Evolutionary conservation across 2,888 invertebrate genomes (phyloP).

Genomic region (Heliconius ismenius): DNA sequence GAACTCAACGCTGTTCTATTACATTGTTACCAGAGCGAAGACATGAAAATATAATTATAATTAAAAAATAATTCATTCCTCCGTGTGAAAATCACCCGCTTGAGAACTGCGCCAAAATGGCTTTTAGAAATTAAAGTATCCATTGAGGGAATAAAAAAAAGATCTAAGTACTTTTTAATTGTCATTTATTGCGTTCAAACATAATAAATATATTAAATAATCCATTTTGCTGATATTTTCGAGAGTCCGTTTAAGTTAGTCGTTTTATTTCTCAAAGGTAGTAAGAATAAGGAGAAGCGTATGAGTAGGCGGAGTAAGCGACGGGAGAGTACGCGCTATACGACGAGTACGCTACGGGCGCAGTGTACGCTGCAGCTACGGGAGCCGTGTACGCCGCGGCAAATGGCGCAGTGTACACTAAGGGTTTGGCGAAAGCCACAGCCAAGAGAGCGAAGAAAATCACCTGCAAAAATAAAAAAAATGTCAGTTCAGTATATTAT

Average conservation of each 20-base stretch:
- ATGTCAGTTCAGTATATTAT: slow-evolving; percentile 1
- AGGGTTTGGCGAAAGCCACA: slow-evolving; percentile 58
- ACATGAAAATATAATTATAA: no score
- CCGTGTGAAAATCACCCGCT: no score
- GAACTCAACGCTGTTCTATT: no score
- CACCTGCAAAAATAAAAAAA: slow-evolving; percentile 60
- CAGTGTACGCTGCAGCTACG: slow-evolving; percentile 55
- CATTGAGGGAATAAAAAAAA: neutral
- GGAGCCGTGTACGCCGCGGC: slow-evolving; percentile 57
- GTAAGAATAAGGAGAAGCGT: slow-evolving; percentile 55
- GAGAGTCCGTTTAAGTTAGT: slow-evolving; percentile 11
- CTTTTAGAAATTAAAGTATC: neutral
- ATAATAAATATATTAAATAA: slow-evolving; percentile 35
- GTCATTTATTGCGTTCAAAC: slow-evolving; percentile 26
- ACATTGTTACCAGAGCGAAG: no score
- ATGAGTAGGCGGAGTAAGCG: slow-evolving; percentile 56
- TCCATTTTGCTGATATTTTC: slow-evolving; percentile 19
- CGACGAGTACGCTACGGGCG: slow-evolving; percentile 57
- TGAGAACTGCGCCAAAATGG: no score
- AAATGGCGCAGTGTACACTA: slow-evolving; percentile 55
- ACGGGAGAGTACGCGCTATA: slow-evolving; percentile 60
- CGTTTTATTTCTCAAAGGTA: slow-evolving; percentile 46
- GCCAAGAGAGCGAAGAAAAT: slow-evolving; percentile 81
- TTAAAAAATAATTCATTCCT: no score
- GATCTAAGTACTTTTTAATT: slow-evolving; percentile 15